Percentiles rank a stretch among this genome's conserved stretches.
Evolutionary conservation across 2,888 invertebrate genomes (phyloP).

Genomic region (Drosophila paramelanica): DNA sequence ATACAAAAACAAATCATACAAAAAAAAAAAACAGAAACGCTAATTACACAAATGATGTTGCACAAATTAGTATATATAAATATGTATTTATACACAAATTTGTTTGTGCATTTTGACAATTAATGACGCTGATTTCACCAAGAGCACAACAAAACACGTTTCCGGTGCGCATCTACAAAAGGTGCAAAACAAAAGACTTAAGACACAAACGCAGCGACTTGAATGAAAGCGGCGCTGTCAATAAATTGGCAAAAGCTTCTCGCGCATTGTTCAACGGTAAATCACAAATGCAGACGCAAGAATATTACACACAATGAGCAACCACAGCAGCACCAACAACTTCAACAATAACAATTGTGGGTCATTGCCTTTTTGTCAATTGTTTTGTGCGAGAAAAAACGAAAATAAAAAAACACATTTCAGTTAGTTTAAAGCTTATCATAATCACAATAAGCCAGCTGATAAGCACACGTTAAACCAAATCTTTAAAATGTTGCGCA

Average conservation of each 20-base stretch:
- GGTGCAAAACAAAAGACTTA: conserved; percentile 54
- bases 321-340: not conserved
- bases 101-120: conserved; percentile 60
- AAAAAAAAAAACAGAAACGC: conserved; percentile 32
- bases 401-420: conserved; percentile 11
- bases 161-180: conserved; percentile 52
- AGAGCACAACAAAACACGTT: conserved; percentile 46
- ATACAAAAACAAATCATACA: conserved; percentile 21
- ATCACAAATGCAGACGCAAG: conserved; percentile 34
- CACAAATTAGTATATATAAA: conserved; percentile 48
- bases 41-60: conserved; percentile 75
- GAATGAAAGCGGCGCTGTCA: conserved; percentile 34
- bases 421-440: conserved; percentile 14
- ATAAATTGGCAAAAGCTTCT: conserved; percentile 34
- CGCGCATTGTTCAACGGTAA: conserved; percentile 37
- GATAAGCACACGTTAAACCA: not conserved
- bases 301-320: conserved; percentile 36
- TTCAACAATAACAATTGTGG: conserved; percentile 43
- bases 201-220: conserved; percentile 44
- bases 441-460: not conserved
- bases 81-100: not conserved
- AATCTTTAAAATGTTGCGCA: conserved; percentile 1
- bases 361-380: conserved; percentile 64
- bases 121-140: conserved; percentile 74
- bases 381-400: conserved; percentile 19